phyloP scores from a whole-genome alignment of 53 echinoderm and acorn worm genomes.

The Paracentrotus lividus region DNA sequence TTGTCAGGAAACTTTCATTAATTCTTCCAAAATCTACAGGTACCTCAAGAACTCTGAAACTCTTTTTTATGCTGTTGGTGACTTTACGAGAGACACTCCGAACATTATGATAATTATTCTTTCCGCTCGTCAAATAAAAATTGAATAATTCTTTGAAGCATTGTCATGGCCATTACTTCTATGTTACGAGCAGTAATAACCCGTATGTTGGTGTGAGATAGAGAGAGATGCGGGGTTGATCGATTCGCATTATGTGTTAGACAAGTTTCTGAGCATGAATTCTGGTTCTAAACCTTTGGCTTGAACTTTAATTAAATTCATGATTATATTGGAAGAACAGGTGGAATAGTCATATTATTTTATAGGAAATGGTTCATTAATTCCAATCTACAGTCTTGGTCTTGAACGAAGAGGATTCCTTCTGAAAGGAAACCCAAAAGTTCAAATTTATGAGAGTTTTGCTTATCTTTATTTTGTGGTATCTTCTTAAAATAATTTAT shows the following conservation, averaged over 20 bases:
- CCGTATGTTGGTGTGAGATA: not conserved
- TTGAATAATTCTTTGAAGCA: not conserved
- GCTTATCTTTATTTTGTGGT: too few species aligned
- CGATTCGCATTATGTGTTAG: too few species aligned
- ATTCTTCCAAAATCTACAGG: not conserved
- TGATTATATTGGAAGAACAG: not conserved
- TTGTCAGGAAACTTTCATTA: not conserved
- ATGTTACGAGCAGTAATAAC: not conserved
- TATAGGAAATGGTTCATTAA: not conserved
- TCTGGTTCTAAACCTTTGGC: not conserved
- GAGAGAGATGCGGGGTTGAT: slow-evolving; percentile 43
- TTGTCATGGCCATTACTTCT: not conserved
- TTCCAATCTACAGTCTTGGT: not conserved
- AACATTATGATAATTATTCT: not conserved
- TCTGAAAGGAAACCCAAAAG: not conserved
- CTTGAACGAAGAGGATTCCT: not conserved
- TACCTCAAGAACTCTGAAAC: not conserved
- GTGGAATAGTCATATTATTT: not conserved
- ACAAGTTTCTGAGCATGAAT: not conserved
- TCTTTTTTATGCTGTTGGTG: not conserved
- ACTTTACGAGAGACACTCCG: not conserved
- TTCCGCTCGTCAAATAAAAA: slow-evolving; percentile 26
- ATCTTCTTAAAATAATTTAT: too few species aligned
- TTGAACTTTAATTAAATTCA: not conserved
- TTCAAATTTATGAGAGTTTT: not conserved